Percentiles rank a stretch among this genome's conserved stretches.
Conservation (phyloP, 2,797 vertebrate species). For the Sebastes trivittatus region DNA sequence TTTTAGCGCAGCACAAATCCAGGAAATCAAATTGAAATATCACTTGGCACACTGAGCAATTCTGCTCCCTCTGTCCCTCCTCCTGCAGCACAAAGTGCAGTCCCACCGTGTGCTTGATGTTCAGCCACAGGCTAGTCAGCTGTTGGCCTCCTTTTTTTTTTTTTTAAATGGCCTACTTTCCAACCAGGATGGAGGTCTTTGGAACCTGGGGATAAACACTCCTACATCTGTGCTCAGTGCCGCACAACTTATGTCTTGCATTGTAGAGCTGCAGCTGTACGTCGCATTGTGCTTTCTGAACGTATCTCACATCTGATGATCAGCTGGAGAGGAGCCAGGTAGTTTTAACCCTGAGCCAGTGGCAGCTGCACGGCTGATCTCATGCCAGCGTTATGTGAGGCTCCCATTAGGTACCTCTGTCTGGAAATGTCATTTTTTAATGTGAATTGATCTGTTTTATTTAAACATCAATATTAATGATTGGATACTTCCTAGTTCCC, state of each 20-base stretch:
- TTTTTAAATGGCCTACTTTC: slow-evolving; percentile 73
- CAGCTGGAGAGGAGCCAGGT: slow-evolving; percentile 31
- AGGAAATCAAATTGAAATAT: slow-evolving; percentile 46
- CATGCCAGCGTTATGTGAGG: background rate
- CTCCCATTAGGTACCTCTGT: background rate
- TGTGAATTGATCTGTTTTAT: background rate
- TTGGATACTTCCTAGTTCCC: background rate
- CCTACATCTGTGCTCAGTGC: slow-evolving; percentile 43
- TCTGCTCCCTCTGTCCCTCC: slow-evolving; percentile 18
- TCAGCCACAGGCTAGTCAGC: slow-evolving; percentile 76
- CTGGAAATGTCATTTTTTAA: background rate
- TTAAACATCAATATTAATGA: background rate
- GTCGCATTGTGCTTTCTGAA: slow-evolving; percentile 5
- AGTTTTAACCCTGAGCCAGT: background rate
- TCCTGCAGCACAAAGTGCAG: slow-evolving; percentile 55
- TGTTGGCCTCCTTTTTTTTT: slow-evolving; percentile 59
- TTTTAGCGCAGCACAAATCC: slow-evolving; percentile 7
- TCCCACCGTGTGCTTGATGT: slow-evolving; percentile 61
- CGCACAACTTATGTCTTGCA: slow-evolving; percentile 20
- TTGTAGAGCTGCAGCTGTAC: slow-evolving; percentile 16
- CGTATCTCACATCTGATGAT: slow-evolving; percentile 2
- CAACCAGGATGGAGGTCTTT: slow-evolving; percentile 48
- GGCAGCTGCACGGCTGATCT: slow-evolving; percentile 33
- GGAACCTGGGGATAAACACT: slow-evolving; percentile 64
- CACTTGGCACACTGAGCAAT: slow-evolving; percentile 26